Evolutionary conservation across 2,113 vertebrate genomes (phyloP).

Genomic region (Thunnus maccoyii): DNA sequence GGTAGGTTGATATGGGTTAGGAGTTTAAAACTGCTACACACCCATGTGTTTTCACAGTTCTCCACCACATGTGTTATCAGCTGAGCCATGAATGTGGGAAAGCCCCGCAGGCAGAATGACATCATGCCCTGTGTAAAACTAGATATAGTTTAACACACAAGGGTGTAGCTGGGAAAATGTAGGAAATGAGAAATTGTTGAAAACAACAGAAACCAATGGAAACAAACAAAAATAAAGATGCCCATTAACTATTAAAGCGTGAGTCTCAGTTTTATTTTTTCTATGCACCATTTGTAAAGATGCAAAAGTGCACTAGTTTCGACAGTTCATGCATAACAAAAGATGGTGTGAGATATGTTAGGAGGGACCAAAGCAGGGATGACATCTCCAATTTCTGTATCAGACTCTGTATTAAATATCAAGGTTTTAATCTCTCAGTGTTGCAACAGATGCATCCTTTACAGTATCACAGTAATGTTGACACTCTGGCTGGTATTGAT

Average conservation of each 20-base stretch:
- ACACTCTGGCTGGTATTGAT: conserved; percentile 31
- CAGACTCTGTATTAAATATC: neutral
- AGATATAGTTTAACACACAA: conserved; percentile 67
- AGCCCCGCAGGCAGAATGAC: conserved; percentile 77
- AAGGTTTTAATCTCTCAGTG: conserved; percentile 1
- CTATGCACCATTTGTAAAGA: neutral
- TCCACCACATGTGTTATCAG: conserved; percentile 81
- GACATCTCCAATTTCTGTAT: neutral
- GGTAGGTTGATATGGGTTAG: conserved; percentile 72
- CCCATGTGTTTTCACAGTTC: conserved; percentile 77
- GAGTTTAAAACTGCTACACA: conserved; percentile 73
- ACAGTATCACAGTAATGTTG: conserved; percentile 20
- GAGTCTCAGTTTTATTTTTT: conserved; percentile 1
- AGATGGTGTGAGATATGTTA: no score
- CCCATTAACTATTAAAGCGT: neutral
- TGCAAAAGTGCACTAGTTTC: conserved; percentile 2
- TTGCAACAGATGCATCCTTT: conserved; percentile 10
- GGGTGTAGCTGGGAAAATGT: conserved; percentile 72
- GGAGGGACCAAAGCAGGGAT: neutral
- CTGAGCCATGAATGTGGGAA: conserved; percentile 80
- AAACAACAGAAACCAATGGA: conserved; percentile 62
- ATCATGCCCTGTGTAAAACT: conserved; percentile 72
- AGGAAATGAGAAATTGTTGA: conserved; percentile 59
- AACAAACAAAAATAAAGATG: conserved; percentile 47
- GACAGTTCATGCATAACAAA: no score